Conservation (phyloP, 2,888 invertebrate species). For the Lepidochitona cinerea region DNA sequence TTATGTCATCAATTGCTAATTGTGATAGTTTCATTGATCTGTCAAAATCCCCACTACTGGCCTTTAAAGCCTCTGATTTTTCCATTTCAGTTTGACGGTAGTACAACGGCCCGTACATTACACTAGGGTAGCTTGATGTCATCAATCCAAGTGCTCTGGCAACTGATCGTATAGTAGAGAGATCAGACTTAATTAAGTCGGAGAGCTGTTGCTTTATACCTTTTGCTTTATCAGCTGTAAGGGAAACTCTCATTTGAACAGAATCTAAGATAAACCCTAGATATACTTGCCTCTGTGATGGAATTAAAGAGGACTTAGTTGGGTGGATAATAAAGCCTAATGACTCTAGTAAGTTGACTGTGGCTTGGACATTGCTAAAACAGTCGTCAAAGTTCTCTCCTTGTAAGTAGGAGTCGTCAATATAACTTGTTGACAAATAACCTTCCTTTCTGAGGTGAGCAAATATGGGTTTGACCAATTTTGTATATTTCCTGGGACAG, state of each 20-base stretch:
- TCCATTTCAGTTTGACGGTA: constrained; percentile 10
- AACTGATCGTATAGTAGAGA: neutral
- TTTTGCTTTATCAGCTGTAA: constrained; percentile 8
- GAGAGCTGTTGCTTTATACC: too few relatives aligned
- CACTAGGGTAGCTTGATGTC: constrained; percentile 7
- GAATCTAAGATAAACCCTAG: constrained; percentile 11
- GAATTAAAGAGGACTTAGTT: constrained; percentile 6
- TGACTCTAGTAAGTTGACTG: neutral
- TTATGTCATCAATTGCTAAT: neutral
- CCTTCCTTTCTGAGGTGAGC: constrained; percentile 20
- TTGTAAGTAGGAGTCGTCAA: constrained; percentile 3
- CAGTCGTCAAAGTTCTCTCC: neutral
- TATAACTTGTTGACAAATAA: neutral
- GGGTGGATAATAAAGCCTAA: constrained; percentile 9
- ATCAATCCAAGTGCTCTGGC: constrained; percentile 5
- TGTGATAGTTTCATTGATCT: neutral
- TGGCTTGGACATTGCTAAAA: neutral
- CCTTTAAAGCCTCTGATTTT: neutral
- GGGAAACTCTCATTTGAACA: constrained; percentile 1
- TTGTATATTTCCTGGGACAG: constrained; percentile 23
- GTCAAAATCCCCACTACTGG: constrained; percentile 5
- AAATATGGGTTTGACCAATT: constrained; percentile 26
- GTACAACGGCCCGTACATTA: constrained; percentile 9
- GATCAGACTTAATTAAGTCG: neutral
- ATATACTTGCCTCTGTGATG: neutral